These are phyloP conservation scores for Yponomeuta cagnagella DNA, from an alignment of 2,888 invertebrate species.

Conservation along the genomic window DNA sequence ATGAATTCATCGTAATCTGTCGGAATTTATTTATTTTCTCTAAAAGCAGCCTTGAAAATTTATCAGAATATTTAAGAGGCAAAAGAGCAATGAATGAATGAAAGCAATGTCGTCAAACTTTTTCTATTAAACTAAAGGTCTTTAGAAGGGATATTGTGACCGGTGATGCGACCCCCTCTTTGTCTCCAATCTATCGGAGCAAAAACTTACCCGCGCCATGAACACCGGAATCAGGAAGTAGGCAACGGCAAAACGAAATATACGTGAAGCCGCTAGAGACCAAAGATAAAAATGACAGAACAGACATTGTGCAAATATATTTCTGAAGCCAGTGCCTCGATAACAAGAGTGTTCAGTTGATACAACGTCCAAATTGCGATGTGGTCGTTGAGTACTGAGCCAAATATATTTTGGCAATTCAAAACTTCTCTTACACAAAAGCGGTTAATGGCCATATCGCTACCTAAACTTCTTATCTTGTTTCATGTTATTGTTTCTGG, in stretches of 20 bases:
- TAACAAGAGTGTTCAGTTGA: too few relatives aligned
- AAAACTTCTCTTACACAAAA: too few relatives aligned
- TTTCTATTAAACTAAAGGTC: background rate
- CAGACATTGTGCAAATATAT: background rate
- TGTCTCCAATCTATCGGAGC: conserved; percentile 24
- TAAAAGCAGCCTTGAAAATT: background rate
- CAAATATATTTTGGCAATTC: too few relatives aligned
- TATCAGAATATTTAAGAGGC: background rate
- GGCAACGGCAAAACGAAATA: conserved; percentile 38
- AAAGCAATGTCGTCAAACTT: background rate
- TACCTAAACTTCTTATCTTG: too few relatives aligned
- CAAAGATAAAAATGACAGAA: conserved; percentile 31
- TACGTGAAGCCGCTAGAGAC: conserved; percentile 31
- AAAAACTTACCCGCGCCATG: conserved; percentile 32
- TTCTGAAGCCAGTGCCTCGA: background rate
- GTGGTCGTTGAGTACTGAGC: too few relatives aligned
- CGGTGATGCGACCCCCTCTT: conserved; percentile 18
- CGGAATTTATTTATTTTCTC: too few relatives aligned
- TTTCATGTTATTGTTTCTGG: too few relatives aligned
- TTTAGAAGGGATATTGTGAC: background rate
- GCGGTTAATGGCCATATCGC: too few relatives aligned
- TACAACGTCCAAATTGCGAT: too few relatives aligned
- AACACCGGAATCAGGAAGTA: conserved; percentile 39
- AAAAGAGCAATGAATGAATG: conserved; percentile 1
- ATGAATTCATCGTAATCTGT: too few relatives aligned